These are phyloP conservation scores for Troglohyphantes excavatus DNA, from an alignment of 2,888 invertebrate species.

Conservation along the genomic window DNA sequence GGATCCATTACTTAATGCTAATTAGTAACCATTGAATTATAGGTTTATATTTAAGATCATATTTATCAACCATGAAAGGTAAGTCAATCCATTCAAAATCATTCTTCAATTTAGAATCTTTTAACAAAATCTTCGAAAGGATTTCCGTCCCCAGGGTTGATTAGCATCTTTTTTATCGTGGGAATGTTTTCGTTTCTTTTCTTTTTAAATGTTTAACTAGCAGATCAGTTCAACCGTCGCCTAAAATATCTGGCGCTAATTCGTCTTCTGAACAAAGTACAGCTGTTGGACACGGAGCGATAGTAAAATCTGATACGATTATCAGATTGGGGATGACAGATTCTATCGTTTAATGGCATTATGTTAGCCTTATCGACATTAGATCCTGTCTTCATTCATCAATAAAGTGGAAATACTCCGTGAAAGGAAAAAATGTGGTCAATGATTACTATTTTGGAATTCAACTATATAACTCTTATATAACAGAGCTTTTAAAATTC, in stretches of 20 bases:
- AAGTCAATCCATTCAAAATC: no score
- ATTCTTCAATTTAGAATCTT: no score
- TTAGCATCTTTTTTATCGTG: background rate
- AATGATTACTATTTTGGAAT: background rate
- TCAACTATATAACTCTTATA: no score
- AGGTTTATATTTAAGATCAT: no score
- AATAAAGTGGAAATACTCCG: slow-evolving; percentile 51
- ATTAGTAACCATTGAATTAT: no score
- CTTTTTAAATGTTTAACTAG: slow-evolving; percentile 3
- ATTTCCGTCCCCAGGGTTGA: slow-evolving; percentile 1
- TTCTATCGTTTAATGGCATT: slow-evolving; percentile 59
- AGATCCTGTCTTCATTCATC: slow-evolving; percentile 65
- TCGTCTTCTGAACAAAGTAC: slow-evolving; percentile 69
- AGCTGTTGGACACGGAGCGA: slow-evolving; percentile 34
- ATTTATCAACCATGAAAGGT: no score
- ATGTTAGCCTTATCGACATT: slow-evolving; percentile 48
- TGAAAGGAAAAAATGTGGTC: background rate
- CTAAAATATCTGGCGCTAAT: slow-evolving; percentile 22
- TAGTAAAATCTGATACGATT: slow-evolving; percentile 39
- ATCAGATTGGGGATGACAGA: slow-evolving; percentile 61
- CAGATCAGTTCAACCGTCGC: background rate
- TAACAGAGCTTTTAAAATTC: no score
- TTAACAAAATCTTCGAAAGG: background rate
- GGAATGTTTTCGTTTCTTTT: background rate
- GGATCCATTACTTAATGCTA: no score